Evolutionary conservation across 2,797 vertebrate genomes (phyloP).

Genomic region (Anguilla obscura): DNA sequence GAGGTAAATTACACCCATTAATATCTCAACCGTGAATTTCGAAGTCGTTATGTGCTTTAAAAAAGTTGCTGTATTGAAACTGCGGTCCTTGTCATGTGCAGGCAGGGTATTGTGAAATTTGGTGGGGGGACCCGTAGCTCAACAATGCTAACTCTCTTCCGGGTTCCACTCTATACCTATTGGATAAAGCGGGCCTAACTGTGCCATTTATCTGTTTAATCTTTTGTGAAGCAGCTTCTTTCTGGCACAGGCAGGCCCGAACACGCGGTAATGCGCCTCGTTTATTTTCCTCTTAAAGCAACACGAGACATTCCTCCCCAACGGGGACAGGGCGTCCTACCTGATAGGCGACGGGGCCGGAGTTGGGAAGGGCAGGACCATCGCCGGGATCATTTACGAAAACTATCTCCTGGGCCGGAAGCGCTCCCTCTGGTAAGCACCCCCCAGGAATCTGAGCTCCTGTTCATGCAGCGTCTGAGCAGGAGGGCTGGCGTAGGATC

Average conservation of each 20-base stretch:
- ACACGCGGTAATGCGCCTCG: not conserved
- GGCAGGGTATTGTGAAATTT: not conserved
- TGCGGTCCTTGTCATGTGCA: no score
- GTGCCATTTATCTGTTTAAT: no score
- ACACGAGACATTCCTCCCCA: slow-evolving; percentile 98
- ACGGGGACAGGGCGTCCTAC: slow-evolving; percentile 92
- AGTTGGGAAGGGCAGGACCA: slow-evolving; percentile 96
- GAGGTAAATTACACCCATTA: no score
- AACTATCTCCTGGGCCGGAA: slow-evolving; percentile 97
- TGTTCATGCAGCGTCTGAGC: not conserved
- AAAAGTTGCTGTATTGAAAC: no score
- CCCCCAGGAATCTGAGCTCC: not conserved
- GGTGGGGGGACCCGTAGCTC: no score
- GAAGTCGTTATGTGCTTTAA: no score
- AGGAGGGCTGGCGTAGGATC: not conserved
- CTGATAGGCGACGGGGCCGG: slow-evolving; percentile 97
- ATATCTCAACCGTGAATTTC: no score
- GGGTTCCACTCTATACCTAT: no score
- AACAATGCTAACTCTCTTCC: no score
- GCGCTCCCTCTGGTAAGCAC: slow-evolving; percentile 92
- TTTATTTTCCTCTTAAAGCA: slow-evolving; percentile 69
- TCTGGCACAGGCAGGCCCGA: not conserved
- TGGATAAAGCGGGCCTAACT: no score
- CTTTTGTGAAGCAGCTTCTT: no score
- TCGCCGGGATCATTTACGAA: slow-evolving; percentile 96